phyloP scores from a whole-genome alignment of 35 echinoderm and acorn worm species.

The Heliocidaris erythrogramma region DNA sequence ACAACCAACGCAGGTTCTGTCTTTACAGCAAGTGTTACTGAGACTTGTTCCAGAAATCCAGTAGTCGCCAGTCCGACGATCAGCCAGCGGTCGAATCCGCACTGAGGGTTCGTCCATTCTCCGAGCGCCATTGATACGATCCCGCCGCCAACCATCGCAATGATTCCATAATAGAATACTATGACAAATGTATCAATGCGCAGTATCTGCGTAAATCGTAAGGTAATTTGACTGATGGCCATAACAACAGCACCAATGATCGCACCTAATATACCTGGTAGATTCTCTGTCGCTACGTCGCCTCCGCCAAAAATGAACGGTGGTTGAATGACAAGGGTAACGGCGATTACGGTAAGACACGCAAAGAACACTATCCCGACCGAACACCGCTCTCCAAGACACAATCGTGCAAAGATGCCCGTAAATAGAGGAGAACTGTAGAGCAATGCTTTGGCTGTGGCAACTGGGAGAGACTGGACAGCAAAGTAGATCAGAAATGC shows the following conservation, averaged over 20 bases:
- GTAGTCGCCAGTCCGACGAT: background rate
- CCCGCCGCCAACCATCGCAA: background rate
- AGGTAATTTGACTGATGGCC: background rate
- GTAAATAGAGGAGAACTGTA: constrained; percentile 9
- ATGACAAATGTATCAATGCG: background rate
- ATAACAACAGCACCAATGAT: background rate
- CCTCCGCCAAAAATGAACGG: background rate
- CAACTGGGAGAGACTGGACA: background rate
- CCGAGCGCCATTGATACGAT: background rate
- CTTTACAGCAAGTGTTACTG: constrained; percentile 29
- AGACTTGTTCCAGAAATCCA: constrained; percentile 37
- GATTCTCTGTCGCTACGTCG: background rate
- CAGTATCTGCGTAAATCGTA: background rate
- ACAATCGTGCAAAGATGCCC: background rate
- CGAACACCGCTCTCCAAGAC: background rate
- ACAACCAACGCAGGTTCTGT: constrained; percentile 11
- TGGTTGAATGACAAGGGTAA: constrained; percentile 1
- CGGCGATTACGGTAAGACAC: background rate
- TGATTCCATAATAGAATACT: background rate
- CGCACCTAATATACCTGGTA: background rate
- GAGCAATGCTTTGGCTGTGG: background rate
- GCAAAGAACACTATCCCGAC: background rate
- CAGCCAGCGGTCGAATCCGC: constrained; percentile 20
- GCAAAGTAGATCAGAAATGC: background rate
- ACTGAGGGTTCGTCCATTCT: constrained; percentile 27